Conservation (phyloP, 2,888 invertebrate genomes). For the Orchestes rusci region DNA sequence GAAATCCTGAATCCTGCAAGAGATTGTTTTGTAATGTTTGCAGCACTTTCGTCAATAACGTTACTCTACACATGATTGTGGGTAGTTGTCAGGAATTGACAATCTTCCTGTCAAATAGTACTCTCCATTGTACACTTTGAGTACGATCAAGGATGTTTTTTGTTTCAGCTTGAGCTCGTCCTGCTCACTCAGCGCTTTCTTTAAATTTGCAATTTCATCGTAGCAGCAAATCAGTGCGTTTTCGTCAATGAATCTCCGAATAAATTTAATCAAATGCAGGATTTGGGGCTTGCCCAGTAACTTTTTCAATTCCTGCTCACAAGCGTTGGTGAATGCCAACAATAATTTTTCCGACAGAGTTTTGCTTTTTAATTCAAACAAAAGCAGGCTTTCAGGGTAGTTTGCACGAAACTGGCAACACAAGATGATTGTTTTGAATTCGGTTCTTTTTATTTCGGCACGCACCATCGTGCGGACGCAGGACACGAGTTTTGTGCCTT, state of each 20-base stretch:
- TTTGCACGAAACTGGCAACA: slow-evolving; percentile 60
- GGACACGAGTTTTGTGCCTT: slow-evolving; percentile 56
- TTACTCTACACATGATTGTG: slow-evolving; percentile 48
- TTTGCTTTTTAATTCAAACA: slow-evolving; percentile 65
- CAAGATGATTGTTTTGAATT: slow-evolving; percentile 54
- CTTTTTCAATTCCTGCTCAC: slow-evolving; percentile 55
- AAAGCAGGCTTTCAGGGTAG: slow-evolving; percentile 53
- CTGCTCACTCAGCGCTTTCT: slow-evolving; percentile 44
- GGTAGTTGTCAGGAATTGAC: slow-evolving; percentile 59
- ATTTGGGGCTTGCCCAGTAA: slow-evolving; percentile 51
- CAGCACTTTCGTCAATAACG: slow-evolving; percentile 22
- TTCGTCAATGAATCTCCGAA: slow-evolving; percentile 58
- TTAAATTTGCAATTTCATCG: slow-evolving; percentile 59
- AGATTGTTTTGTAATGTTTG: slow-evolving; percentile 2
- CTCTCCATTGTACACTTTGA: slow-evolving; percentile 51
- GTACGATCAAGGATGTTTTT: slow-evolving; percentile 52
- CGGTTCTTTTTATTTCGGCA: slow-evolving; percentile 58
- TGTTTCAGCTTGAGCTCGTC: slow-evolving; percentile 62
- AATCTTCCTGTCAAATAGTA: slow-evolving; percentile 57
- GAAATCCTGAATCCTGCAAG: slow-evolving; percentile 49
- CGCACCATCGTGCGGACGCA: slow-evolving; percentile 60
- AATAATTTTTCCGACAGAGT: slow-evolving; percentile 57
- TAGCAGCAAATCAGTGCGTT: slow-evolving; percentile 66
- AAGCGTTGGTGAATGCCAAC: slow-evolving; percentile 52
- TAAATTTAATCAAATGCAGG: slow-evolving; percentile 52